Evolutionary conservation across 2,797 vertebrate genomes (phyloP).

Genomic region (Phrynocephalus forsythii): DNA sequence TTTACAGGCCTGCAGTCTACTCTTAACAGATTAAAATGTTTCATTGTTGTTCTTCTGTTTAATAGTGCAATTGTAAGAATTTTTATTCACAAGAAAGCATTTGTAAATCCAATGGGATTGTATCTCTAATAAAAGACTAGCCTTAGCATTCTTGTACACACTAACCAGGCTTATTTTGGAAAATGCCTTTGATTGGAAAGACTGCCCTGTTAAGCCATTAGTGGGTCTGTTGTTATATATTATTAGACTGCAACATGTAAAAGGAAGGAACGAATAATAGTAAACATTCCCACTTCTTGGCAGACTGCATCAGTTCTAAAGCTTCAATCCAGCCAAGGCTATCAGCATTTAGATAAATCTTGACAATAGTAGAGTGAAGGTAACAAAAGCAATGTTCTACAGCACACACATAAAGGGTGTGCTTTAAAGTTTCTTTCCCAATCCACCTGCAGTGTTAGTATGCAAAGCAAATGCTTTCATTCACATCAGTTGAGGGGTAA

Average conservation of each 20-base stretch:
- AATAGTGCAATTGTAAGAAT: background rate
- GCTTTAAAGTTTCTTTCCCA: background rate
- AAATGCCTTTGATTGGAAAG: background rate
- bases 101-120: background rate
- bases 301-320: constrained; percentile 29
- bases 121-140: background rate
- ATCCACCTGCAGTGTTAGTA: constrained; percentile 5
- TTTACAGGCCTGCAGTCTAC: background rate
- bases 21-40: background rate
- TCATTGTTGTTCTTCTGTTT: background rate
- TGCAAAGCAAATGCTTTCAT: background rate
- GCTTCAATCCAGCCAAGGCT: constrained; percentile 59
- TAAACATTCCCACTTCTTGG: constrained; percentile 37
- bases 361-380: constrained; percentile 41
- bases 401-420: constrained; percentile 37
- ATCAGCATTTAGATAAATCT: constrained; percentile 39
- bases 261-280: constrained; percentile 38
- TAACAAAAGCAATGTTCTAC: background rate
- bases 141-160: background rate
- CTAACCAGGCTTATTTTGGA: background rate
- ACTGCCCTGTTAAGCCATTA: background rate
- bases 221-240: background rate
- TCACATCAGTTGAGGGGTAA: background rate
- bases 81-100: background rate
- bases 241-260: constrained; percentile 32